Evolutionary conservation across 2,113 vertebrate species (phyloP), one percentile per base, ranked within the genome.

Genomic region (Brachyhypopomus gauderio): DNA sequence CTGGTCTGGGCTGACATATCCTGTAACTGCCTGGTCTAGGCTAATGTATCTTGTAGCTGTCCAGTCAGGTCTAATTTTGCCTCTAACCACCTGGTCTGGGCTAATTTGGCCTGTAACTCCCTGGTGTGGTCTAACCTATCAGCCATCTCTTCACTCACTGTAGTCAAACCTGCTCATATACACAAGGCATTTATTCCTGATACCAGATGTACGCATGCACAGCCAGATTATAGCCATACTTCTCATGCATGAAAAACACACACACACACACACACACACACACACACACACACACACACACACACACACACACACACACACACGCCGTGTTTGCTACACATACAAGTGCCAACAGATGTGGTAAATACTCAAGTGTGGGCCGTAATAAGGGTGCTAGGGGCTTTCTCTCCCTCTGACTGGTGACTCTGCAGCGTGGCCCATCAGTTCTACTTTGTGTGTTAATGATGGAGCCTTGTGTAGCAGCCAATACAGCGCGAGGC

Each of bases 381-480:
- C 88, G 88, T 86, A 90, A 88, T 41, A 55, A 88, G 84, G 86
- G 89, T 89, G 88, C 87, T 89, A 82, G 72, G 79, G 72, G 78
- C 41, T 56, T 64, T 71, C 79, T 78, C 45, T 76, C 67, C 77
- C 73, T 64, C 69, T 52, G 69, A 71, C 75, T 30, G 89, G 87
- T 89, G 2, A 58, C 86, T 89, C 90, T 81, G 91, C 85, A 88
- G 80, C 89, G 83, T 23, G 64, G 81, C 83, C 92, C 86, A 93
- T 93, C 89, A 92, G 94, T 94, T 93, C 93, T 81, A 91, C 89
- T 93, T 91, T 92, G 90, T 93, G 90, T 89, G 90, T 91, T 94
- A 92, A 92, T 89, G 92, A 93, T 85, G 84, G 89, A 91, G 88
- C 90, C 89, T 85, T 89, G 89, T 91, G 88, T 90, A 93, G 88